Evolutionary conservation across 2,888 invertebrate genomes (phyloP), one percentile per base, ranked within the genome.

Genomic region (Cheilosia impressa): DNA sequence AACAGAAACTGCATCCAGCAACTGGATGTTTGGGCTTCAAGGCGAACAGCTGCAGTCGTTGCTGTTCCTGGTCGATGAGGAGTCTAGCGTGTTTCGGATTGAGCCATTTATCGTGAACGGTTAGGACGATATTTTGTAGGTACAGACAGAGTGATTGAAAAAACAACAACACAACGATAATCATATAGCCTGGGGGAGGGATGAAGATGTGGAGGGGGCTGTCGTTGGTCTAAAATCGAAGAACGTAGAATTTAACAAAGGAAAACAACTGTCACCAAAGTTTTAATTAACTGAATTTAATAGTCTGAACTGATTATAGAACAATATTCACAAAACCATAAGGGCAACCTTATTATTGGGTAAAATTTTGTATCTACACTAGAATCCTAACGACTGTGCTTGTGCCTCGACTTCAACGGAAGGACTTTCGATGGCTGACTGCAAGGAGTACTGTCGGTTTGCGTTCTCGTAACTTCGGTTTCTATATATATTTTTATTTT

Each of bases 71-170:
- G 19, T 83, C 91, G 87, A 89, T 90, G 50, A 91, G 88, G 77
- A 92, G 88, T 63, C 91, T 91, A 73, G 89, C 89, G 89, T 92
- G 91, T 78, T 88, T 88, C 15, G 91, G 90, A 87, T 92, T 92
- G 83, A 92, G 90, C 90, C 92, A 92, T 89, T 90, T 89, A 88
- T 92, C 91, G 87, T 92, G 91, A 88, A 91, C 88, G 87, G 89
- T 88, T 87, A 92, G 88, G 77, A 92, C 91, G 79, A 92, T 89
- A 60, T 90, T 91, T 89, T 92, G 92, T 82, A 92, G 91, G 87
- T 91, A 92, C 83, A 91, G 89, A 89, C 92, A 92, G 88, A 92
- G 89, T 88, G 92, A 92, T 91, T 91, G 91, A 77, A 92, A 91
- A 87, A 92, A 90, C 88, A 92, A 87, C 80, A 92, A 88, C 89